A percentile compares a stretch with the other conserved stretches of the same genome.
These are phyloP conservation scores for Glomeris marginata DNA, from an alignment of 2,888 invertebrate genomes.

Conservation along the genomic window DNA sequence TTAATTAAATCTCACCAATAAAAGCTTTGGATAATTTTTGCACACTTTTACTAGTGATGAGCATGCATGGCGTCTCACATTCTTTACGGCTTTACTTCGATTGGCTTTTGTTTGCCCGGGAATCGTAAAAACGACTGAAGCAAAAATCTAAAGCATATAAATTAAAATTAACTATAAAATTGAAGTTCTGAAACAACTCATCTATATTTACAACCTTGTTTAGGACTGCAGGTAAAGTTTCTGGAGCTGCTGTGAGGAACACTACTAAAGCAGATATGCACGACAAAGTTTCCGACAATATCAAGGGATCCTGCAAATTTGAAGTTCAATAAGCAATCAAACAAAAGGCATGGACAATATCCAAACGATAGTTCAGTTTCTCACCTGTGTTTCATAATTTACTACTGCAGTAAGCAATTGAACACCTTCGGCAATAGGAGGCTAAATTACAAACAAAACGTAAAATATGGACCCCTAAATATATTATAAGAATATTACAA, in stretches of 20 bases:
- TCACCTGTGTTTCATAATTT: conserved; percentile 38
- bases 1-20: conserved; percentile 40
- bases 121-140: conserved; percentile 57
- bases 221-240: conserved; percentile 57
- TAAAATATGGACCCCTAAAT: too few species aligned
- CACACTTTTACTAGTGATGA: conserved; percentile 79
- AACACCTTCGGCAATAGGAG: not conserved
- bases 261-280: conserved; percentile 84
- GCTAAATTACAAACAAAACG: too few species aligned
- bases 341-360: not conserved
- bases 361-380: too few species aligned
- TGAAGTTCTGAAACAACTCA: not conserved
- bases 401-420: conserved; percentile 1
- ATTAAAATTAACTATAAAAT: conserved; percentile 7
- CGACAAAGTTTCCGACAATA: conserved; percentile 69
- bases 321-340: not conserved
- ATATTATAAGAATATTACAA: conserved; percentile 26
- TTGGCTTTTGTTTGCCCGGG: conserved; percentile 49
- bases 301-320: conserved; percentile 48
- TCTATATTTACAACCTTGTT: conserved; percentile 42
- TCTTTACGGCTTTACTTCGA: conserved; percentile 59
- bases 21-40: conserved; percentile 65
- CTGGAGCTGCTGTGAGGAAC: conserved; percentile 73
- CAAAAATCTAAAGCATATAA: conserved; percentile 46
- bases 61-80: conserved; percentile 75